These are phyloP conservation scores for Todiramphus chloris DNA, from an alignment of 2,113 vertebrate species.

Conservation along the genomic window DNA sequence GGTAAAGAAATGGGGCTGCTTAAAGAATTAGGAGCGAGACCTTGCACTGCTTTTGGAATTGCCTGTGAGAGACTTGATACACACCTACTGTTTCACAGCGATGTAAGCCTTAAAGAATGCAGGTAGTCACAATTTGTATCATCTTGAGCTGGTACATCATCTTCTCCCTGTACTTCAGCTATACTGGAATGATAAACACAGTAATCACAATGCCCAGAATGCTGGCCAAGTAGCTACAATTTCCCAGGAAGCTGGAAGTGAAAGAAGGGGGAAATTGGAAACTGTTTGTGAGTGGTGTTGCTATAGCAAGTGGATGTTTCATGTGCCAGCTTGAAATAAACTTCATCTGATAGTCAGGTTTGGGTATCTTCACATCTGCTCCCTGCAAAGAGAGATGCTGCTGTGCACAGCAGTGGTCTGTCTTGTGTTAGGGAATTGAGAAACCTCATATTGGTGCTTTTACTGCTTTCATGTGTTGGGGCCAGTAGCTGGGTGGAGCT, in stretches of 20 bases:
- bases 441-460: background rate
- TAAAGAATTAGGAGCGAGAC: background rate
- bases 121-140: background rate
- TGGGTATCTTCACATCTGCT: background rate
- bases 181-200: fast-evolving
- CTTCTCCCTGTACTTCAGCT: background rate
- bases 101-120: background rate
- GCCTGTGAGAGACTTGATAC: background rate
- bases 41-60: background rate
- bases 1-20: background rate
- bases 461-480: background rate
- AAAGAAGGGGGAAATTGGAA: background rate
- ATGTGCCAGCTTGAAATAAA: background rate
- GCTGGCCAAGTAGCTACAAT: background rate
- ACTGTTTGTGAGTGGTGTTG: background rate
- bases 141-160: background rate
- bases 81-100: background rate
- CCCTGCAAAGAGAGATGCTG: fast-evolving
- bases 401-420: background rate
- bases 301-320: background rate
- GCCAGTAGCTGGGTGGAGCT: background rate
- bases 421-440: fast-evolving
- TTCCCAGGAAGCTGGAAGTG: background rate
- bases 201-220: fast-evolving
- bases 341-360: background rate